Conservation (phyloP, 2,888 invertebrate species). For the Mystacides longicornis region DNA sequence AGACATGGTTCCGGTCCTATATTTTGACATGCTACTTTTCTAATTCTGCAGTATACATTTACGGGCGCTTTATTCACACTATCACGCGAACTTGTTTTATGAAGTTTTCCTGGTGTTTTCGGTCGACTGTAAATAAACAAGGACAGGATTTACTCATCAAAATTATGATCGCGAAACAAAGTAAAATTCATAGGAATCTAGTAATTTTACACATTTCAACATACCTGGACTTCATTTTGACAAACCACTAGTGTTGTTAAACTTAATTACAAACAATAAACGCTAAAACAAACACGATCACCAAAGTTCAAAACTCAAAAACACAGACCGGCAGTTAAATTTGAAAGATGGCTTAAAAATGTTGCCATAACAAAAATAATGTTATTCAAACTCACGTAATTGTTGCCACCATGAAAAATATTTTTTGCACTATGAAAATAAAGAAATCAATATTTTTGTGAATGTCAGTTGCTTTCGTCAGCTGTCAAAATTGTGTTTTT, state of each 20-base stretch:
- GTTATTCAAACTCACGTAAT: not conserved
- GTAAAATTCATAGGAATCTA: too few species aligned
- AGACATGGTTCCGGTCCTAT: conserved; percentile 50
- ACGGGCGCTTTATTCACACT: conserved; percentile 60
- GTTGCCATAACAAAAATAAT: not conserved
- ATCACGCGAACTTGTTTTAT: conserved; percentile 17
- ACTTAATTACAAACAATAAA: too few species aligned
- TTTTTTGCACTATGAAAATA: not conserved
- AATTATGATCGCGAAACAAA: too few species aligned
- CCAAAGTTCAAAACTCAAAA: not conserved
- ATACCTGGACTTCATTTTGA: too few species aligned
- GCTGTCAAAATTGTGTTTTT: conserved; percentile 9
- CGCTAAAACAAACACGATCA: too few species aligned
- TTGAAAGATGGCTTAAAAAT: not conserved
- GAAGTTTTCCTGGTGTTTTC: conserved; percentile 22
- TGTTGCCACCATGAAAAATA: conserved; percentile 1
- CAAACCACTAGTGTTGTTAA: too few species aligned
- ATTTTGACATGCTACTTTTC: conserved; percentile 65
- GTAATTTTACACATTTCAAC: too few species aligned
- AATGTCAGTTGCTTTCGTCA: not conserved
- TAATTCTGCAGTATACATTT: conserved; percentile 81
- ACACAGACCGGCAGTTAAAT: not conserved
- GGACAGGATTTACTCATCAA: too few species aligned
- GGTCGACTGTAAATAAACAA: conserved; percentile 15
- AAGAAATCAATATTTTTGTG: conserved; percentile 3